Base-by-base conservation (phyloP, 2,113 vertebrate genomes). In the Phylloscopus trochiloides region DNA sequence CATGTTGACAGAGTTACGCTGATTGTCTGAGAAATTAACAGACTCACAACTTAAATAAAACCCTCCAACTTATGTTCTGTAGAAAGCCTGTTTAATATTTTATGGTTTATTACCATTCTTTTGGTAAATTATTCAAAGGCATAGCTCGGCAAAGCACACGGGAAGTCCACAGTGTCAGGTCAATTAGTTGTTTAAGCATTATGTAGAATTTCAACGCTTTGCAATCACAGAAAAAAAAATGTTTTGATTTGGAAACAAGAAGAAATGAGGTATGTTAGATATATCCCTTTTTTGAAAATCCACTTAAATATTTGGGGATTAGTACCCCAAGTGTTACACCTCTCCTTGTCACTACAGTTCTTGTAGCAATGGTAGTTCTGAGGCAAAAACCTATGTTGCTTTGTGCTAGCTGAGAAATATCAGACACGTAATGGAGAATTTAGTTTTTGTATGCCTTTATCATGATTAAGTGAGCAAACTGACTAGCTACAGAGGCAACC, bases 91-190 rank as follows among this genome's bases (percentile, higher is more conserved):
- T 82, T 97, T 84, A 97, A 97, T 97, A 90, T 97, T 97, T 97
- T 88, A 97, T 87, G 32, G 67, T 90, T 96, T 97, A 93, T 95
- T 96, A 95, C 88, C 66, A 94, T 95, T 88, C 86, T 92, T 88
- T 79, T 76, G 34, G 80, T 97, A 90, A 97, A 97, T 97, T 96
- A 97, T 97, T 97, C 88, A 97, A 92, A 92, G 94, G 59, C 71
- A 86, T 29, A 90, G 61, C 90, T 94, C 1, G 0, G 71, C 71
- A 91, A 96, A 91, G 91, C 94, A 90, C 78, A 82, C 10, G 0
- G 75, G 77, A 95, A 97, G 95, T 88, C 93, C 90, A 85, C 76
- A 93, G 65, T 94, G 94, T 96, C 95, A 96, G 97, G 88, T 96
- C 96, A 96, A 96, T 96, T 97, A 96, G 65, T 66, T 90, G 61